These are phyloP conservation scores for Acrobasis consociella DNA, from an alignment of 2,888 invertebrate genomes.

Conservation along the genomic window DNA sequence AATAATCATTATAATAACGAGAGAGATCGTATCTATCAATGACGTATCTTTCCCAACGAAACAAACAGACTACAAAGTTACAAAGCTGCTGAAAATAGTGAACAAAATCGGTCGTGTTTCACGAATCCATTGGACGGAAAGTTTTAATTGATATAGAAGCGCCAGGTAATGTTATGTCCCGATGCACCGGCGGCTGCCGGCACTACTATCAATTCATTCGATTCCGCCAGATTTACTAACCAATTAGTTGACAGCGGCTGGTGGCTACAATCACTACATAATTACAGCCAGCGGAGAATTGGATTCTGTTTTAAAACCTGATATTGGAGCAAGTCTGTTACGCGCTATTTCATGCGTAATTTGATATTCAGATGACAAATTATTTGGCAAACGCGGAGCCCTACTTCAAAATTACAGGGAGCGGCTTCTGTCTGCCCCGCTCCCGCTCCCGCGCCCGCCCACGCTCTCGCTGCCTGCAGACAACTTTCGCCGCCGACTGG, in stretches of 20 bases:
- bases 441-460: constrained; percentile 32
- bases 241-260: constrained; percentile 62
- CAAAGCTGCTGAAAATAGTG: constrained; percentile 14
- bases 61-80: constrained; percentile 3
- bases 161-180: constrained; percentile 20
- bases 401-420: constrained; percentile 72
- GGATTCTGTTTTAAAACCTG: constrained; percentile 74
- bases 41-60: background rate
- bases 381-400: constrained; percentile 65
- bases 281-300: constrained; percentile 62
- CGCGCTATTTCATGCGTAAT: constrained; percentile 78
- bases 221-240: constrained; percentile 62
- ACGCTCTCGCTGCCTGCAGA: constrained; percentile 22
- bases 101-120: constrained; percentile 17
- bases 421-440: constrained; percentile 35
- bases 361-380: constrained; percentile 81
- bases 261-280: constrained; percentile 58
- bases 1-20: background rate
- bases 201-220: constrained; percentile 43
- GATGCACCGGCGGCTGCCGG: constrained; percentile 5
- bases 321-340: constrained; percentile 67
- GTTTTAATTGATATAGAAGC: constrained; percentile 23
- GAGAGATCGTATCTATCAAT: background rate
- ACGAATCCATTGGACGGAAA: constrained; percentile 20
- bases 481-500: constrained; percentile 29